These are phyloP conservation scores for Tinea semifulvella DNA, from an alignment of 2,888 invertebrate species.

Conservation along the genomic window DNA sequence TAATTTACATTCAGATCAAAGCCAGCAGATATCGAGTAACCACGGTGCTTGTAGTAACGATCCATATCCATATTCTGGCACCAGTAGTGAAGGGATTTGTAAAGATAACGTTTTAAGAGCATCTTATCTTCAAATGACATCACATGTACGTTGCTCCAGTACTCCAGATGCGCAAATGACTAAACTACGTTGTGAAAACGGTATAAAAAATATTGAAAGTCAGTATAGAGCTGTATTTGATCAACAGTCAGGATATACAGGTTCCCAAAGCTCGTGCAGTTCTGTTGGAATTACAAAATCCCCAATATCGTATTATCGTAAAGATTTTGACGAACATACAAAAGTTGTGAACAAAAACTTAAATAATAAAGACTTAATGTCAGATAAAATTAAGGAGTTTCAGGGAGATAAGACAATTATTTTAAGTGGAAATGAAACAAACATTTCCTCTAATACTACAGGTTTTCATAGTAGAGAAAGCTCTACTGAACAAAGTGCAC, in stretches of 20 bases:
- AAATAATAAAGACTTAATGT: constrained; percentile 37
- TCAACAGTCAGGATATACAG: constrained; percentile 38
- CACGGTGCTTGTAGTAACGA: neutral
- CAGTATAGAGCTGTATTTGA: constrained; percentile 33
- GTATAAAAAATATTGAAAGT: constrained; percentile 22
- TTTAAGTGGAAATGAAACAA: constrained; percentile 37
- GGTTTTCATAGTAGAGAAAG: constrained; percentile 70
- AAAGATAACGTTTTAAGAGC: constrained; percentile 34
- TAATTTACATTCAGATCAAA: constrained; percentile 12
- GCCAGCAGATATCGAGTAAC: neutral
- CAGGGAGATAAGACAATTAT: constrained; percentile 47
- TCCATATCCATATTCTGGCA: neutral
- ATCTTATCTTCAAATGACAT: constrained; percentile 24
- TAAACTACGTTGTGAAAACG: constrained; percentile 25
- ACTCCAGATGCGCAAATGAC: constrained; percentile 38
- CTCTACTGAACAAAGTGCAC: constrained; percentile 75
- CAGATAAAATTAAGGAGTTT: constrained; percentile 58
- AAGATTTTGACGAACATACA: constrained; percentile 41
- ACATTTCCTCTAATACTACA: constrained; percentile 44
- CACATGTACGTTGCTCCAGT: constrained; percentile 44
- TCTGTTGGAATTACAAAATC: constrained; percentile 42
- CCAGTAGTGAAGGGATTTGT: constrained; percentile 14
- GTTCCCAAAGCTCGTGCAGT: constrained; percentile 47
- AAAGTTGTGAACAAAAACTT: constrained; percentile 48
- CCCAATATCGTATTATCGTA: constrained; percentile 58